phyloP scores from a whole-genome alignment of 2,113 vertebrate species.

The Dicaeum eximium region DNA sequence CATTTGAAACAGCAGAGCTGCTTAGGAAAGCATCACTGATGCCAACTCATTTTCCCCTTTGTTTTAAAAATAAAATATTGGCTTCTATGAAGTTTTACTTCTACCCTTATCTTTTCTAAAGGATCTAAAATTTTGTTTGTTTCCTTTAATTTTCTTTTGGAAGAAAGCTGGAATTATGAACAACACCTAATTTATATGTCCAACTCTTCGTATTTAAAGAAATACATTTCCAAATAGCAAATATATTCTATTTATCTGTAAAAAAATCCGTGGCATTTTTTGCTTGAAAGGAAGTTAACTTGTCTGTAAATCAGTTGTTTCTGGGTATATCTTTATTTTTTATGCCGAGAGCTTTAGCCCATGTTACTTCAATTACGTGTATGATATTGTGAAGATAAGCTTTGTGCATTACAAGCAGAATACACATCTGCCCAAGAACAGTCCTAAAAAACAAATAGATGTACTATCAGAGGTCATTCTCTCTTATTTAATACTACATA shows the following conservation, averaged over 20 bases:
- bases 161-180: not conserved
- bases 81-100: conserved; percentile 28
- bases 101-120: not conserved
- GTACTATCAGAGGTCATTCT: not conserved
- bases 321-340: not conserved
- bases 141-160: conserved; percentile 13
- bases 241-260: not conserved
- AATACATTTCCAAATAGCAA: not conserved
- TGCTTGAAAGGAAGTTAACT: not conserved
- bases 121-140: not conserved
- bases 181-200: not conserved
- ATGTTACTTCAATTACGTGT: not conserved
- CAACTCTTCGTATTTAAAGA: not conserved
- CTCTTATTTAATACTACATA: not conserved
- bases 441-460: not conserved
- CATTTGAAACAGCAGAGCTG: conserved; percentile 49
- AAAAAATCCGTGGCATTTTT: not conserved
- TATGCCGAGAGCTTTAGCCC: not conserved
- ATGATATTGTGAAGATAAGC: not conserved
- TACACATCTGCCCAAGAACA: not conserved
- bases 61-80: conserved; percentile 55
- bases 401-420: not conserved
- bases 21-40: conserved; percentile 48
- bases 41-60: conserved; percentile 29
- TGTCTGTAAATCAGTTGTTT: conserved; percentile 10